phyloP scores from a whole-genome alignment of 2,113 vertebrate genomes.

The Tetrao urogallus region DNA sequence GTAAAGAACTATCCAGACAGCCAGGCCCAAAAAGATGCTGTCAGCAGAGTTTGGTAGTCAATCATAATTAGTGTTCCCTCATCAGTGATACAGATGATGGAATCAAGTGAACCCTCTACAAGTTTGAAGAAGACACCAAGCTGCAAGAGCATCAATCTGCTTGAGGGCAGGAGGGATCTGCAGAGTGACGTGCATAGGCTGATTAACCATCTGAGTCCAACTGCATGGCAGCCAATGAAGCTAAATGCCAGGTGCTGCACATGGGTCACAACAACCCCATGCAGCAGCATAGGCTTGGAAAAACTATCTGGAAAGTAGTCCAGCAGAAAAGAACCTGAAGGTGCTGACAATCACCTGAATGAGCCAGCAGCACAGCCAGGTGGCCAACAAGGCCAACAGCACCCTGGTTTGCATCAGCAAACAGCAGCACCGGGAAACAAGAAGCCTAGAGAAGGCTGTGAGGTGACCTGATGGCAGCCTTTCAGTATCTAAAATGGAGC shows the following conservation, averaged over 20 bases:
- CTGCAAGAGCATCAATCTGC: background rate
- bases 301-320: background rate
- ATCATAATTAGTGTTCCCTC: background rate
- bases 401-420: background rate
- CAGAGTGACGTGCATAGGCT: background rate
- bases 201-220: background rate
- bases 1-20: background rate
- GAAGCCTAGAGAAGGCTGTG: too few species aligned
- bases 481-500: too few species aligned
- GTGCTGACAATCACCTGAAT: background rate
- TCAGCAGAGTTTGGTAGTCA: background rate
- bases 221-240: background rate
- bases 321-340: background rate
- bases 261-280: background rate
- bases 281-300: background rate
- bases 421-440: background rate
- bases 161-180: background rate
- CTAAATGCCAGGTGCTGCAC: background rate
- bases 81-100: background rate
- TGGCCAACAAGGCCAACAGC: background rate
- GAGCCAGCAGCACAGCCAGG: background rate
- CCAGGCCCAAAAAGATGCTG: background rate
- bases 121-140: background rate
- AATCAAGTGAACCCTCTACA: background rate
- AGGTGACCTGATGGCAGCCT: too few species aligned